Evolutionary conservation across 2,113 vertebrate genomes (phyloP), one percentile per base, ranked within the genome.

Genomic region (Onychostruthus taczanowskii): DNA sequence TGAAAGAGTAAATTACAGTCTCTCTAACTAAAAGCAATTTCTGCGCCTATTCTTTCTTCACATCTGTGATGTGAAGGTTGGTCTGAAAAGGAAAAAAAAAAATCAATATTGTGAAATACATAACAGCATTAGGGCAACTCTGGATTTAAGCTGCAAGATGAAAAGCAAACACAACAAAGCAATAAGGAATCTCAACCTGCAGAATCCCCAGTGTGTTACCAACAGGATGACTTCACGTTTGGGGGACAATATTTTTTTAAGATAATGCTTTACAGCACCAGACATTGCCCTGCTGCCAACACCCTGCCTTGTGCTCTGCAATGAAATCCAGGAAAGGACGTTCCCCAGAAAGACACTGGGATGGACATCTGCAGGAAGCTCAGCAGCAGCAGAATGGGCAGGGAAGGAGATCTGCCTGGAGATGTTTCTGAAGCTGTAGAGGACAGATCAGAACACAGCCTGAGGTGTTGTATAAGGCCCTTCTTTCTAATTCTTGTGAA

Each of bases 71-170:
- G 68, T 66, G 64, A 83, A 87, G 61, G 75, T 56, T 80, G 37
- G 44, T 76, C 37, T 80, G 7, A 90, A 90, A 87, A 59, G 28
- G 14, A 44, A 41, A 73, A 35, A 70, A 68, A 70, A 91, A 95
- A 91, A 96, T 95, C 94, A 95, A 95, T 92, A 94, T 80, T 84
- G 37, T 93, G 94, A 90, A 90, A 94, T 87, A 72, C 79, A 78
- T 64, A 91, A 93, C 66, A 84, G 74, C 82, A 81, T 94, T 92
- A 88, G 61, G 75, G 75, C 69, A 80, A 59, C 31, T 82, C 87
- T 93, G 79, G 64, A 69, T 95, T 92, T 82, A 56, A 91, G 66
- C 67, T 74, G 27, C 10, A 74, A 96, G 33, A 92, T 93, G 73
- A 93, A 84, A 91, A 96, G 90, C 78, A 73, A 82, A 52, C 43